Percentiles rank a stretch among this genome's conserved stretches.
These are phyloP conservation scores for Cottoperca gobio DNA, from an alignment of 2,797 vertebrate species.

Conservation along the genomic window DNA sequence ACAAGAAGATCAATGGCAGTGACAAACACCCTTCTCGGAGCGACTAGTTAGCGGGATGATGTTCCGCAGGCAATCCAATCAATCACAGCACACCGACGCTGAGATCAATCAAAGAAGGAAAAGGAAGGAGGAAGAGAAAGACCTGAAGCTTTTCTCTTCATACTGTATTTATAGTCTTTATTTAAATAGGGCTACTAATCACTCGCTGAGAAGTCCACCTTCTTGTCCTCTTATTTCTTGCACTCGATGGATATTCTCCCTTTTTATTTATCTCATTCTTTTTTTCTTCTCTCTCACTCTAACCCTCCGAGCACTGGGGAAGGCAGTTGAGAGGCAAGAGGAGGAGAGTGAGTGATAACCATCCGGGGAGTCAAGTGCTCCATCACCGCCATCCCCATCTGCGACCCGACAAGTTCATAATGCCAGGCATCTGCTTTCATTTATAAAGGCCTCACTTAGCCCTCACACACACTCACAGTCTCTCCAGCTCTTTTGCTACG, in stretches of 20 bases:
- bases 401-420: conserved; percentile 94
- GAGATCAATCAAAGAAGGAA: conserved; percentile 79
- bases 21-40: conserved; percentile 80
- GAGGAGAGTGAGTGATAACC: conserved; percentile 92
- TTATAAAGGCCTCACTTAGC: conserved; percentile 93
- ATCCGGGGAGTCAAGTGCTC: conserved; percentile 91
- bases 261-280: conserved; percentile 36
- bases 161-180: conserved; percentile 56
- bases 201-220: conserved; percentile 74
- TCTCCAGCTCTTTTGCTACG: conserved; percentile 56
- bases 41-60: conserved; percentile 81
- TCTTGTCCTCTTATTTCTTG: conserved; percentile 63
- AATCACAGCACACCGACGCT: conserved; percentile 80
- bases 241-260: conserved; percentile 41
- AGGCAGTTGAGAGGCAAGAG: conserved; percentile 82
- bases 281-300: conserved; percentile 50
- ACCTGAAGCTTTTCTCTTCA: conserved; percentile 60
- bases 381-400: conserved; percentile 94
- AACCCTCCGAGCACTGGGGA: conserved; percentile 54
- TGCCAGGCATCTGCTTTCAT: conserved; percentile 98
- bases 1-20: conserved; percentile 85
- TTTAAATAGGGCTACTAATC: conserved; percentile 74
- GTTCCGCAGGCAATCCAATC: conserved; percentile 84
- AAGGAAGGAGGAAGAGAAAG: conserved; percentile 55
- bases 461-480: conserved; percentile 71